Evolutionary conservation across 2,797 vertebrate genomes (phyloP).

Genomic region (Vireo griseus): DNA sequence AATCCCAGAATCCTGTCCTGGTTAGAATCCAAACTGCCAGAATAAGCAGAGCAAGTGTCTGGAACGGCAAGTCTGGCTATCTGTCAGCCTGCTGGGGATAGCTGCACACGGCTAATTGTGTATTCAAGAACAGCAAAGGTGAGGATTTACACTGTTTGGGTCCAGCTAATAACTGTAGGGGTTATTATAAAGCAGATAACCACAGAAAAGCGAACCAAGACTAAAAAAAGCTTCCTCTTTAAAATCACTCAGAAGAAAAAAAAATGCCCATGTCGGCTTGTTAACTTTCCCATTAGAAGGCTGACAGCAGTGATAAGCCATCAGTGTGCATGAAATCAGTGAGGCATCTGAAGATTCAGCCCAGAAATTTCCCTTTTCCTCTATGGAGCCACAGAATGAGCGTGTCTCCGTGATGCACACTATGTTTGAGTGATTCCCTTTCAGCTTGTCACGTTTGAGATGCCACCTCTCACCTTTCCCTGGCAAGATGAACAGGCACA

Average conservation of each 20-base stretch:
- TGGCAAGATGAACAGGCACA: background rate
- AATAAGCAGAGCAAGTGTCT: background rate
- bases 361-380: background rate
- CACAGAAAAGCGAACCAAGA: background rate
- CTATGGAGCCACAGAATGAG: background rate
- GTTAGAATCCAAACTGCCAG: background rate
- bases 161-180: background rate
- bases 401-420: background rate
- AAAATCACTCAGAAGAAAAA: background rate
- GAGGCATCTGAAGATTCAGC: background rate
- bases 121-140: background rate
- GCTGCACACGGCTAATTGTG: background rate
- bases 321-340: background rate
- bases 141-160: background rate
- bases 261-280: background rate
- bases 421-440: background rate
- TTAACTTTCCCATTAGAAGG: conserved; percentile 2
- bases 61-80: background rate
- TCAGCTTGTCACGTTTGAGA: background rate
- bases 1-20: background rate
- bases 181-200: background rate
- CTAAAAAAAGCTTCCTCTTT: background rate
- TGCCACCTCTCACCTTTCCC: background rate
- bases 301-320: conserved; percentile 15
- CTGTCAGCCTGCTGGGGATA: background rate